Conservation (phyloP, 2,888 invertebrate species). For the Anodontia alba region DNA sequence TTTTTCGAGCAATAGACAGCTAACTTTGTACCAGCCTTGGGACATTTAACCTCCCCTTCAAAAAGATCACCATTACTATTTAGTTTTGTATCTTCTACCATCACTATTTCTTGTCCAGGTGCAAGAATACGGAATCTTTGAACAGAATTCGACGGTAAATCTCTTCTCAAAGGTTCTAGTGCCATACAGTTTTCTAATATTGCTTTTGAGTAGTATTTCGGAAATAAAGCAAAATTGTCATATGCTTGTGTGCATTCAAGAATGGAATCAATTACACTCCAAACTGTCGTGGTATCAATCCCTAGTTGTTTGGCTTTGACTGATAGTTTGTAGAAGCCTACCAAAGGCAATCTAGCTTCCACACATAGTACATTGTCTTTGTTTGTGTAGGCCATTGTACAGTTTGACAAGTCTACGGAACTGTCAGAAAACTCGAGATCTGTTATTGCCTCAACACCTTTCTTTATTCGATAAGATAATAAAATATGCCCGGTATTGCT, state of each 20-base stretch:
- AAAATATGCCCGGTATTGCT: neutral
- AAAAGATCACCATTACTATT: neutral
- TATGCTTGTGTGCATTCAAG: conserved; percentile 33
- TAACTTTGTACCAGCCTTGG: neutral
- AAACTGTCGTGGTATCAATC: conserved; percentile 22
- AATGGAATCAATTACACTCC: conserved; percentile 37
- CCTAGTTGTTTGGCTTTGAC: neutral
- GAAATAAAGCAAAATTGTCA: neutral
- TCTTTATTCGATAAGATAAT: neutral
- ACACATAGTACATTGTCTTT: neutral
- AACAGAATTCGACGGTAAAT: neutral
- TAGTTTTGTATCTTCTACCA: neutral
- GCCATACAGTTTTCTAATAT: conserved; percentile 18
- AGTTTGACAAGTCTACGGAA: neutral
- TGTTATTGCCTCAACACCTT: neutral
- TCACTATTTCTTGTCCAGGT: neutral
- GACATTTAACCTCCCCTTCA: neutral
- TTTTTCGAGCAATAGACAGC: neutral
- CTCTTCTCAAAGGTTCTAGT: neutral
- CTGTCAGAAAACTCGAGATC: neutral
- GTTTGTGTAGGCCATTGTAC: neutral
- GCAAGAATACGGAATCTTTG: neutral
- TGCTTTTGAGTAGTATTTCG: conserved; percentile 21
- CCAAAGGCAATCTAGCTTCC: neutral
- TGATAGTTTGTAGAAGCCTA: neutral